Base-by-base conservation (phyloP, 2,888 invertebrate species). In the Xanthostigma xanthostigma region DNA sequence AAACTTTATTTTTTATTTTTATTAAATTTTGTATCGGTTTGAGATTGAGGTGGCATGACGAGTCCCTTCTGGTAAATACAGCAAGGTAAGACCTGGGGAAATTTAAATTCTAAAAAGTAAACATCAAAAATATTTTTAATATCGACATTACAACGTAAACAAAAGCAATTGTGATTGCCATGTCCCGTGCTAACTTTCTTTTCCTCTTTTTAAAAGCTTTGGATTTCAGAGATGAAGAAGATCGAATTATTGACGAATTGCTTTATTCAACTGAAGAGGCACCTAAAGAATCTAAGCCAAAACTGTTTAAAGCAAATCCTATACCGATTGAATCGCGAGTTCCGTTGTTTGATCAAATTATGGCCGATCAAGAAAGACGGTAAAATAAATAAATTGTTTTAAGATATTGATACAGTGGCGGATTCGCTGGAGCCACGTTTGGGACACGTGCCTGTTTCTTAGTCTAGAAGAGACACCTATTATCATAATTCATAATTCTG, bases 351-450 rank as follows among this genome's bases (percentile, higher is more conserved):
- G 78, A 84, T 58, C 80, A 81, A 68, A 76, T 84, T 52, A 67
- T 83, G 58, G 79, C 77, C 53, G 81, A 82, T 52, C 81, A 82
- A 64, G 80, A 83, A 60, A 75, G 76, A 70, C 78, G 81, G 83
- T 81, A 56, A 51, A 52, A 39, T 38, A 36, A 36, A 44, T 38
- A 3, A 8, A 1, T 12, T 38, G 3, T 13, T 12, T 38, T 12
- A 12, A 8, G 3, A 38, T 5, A 11, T 38, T n/a, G 41, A 13
- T 14, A n/a, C n/a, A n/a, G n/a, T n/a, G n/a, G n/a, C n/a, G n/a
- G n/a, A n/a, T n/a, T n/a, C n/a, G n/a, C n/a, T n/a, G n/a, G n/a
- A n/a, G n/a, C n/a, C n/a, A n/a, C n/a, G n/a, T n/a, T n/a, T n/a
- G n/a, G n/a, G n/a, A n/a, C n/a, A n/a, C n/a, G n/a, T n/a, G n/a